Conservation (phyloP, 2,113 vertebrate genomes). For the Rhabdomys dilectus region DNA sequence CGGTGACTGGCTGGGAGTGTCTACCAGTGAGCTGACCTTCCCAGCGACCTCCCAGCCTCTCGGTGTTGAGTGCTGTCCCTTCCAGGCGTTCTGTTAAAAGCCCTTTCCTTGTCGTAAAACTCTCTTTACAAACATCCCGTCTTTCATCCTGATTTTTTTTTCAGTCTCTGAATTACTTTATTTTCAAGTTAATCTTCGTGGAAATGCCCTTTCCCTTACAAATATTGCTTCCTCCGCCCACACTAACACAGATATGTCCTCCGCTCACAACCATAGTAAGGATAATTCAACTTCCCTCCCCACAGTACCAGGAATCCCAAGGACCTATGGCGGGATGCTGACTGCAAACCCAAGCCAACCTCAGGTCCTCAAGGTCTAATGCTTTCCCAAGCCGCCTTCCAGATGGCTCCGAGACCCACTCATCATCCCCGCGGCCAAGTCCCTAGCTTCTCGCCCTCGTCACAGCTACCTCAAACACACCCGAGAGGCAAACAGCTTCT, state of each 20-base stretch:
- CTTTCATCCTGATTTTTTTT: background rate
- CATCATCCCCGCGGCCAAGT: background rate
- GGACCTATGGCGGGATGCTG: background rate
- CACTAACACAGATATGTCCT: background rate
- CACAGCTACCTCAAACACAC: background rate
- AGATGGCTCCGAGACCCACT: background rate
- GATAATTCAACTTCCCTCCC: background rate
- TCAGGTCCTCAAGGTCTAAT: constrained; percentile 4
- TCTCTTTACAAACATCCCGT: background rate
- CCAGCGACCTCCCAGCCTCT: background rate
- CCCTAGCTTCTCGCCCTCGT: background rate
- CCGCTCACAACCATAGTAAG: background rate
- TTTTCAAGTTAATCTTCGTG: constrained; percentile 16
- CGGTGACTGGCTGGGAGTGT: background rate
- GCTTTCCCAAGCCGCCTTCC: background rate
- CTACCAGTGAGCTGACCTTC: background rate
- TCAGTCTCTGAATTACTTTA: background rate
- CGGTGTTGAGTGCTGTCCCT: background rate
- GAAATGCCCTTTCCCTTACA: constrained; percentile 21
- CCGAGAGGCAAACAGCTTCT: background rate
- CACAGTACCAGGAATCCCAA: background rate
- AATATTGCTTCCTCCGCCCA: background rate
- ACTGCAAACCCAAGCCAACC: background rate
- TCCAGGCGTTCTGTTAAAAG: background rate
- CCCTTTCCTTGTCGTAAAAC: background rate